phyloP scores from a whole-genome alignment of 2,797 vertebrate species.

The Vireo griseus region DNA sequence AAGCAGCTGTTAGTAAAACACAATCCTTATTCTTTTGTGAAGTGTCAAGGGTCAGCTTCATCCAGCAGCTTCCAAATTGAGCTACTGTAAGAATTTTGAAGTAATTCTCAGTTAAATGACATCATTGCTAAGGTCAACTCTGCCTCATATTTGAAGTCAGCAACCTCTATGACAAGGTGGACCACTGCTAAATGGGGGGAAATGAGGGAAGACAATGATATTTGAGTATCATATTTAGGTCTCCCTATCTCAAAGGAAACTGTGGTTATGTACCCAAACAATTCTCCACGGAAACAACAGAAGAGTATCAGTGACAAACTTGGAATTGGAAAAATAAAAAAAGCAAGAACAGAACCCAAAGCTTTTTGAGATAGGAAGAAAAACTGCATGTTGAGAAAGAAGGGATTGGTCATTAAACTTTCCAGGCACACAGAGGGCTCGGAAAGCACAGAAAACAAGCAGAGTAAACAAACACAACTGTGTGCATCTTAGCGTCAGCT shows the following conservation, averaged over 20 bases:
- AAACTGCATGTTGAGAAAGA: conserved; percentile 56
- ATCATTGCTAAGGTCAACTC: background rate
- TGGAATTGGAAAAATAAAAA: background rate
- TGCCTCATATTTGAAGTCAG: background rate
- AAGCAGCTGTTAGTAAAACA: conserved; percentile 60
- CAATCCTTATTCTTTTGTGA: conserved; percentile 52
- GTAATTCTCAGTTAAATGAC: conserved; percentile 9
- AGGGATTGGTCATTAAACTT: conserved; percentile 51
- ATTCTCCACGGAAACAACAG: background rate
- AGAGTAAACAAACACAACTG: conserved; percentile 67
- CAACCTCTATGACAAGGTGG: background rate
- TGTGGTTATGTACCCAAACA: background rate
- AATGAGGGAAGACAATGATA: background rate
- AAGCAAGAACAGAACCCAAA: conserved; percentile 47
- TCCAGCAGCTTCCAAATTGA: conserved; percentile 55
- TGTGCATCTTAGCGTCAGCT: conserved; percentile 64
- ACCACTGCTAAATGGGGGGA: background rate
- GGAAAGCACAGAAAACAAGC: conserved; percentile 66
- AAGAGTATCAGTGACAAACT: background rate
- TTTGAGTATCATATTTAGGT: background rate
- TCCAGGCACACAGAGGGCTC: conserved; percentile 60
- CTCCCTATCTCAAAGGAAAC: background rate
- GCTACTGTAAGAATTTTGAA: conserved; percentile 47
- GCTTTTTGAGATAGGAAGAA: conserved; percentile 41
- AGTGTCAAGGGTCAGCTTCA: conserved; percentile 49